Conservation (phyloP, 2,888 invertebrate species). For the Incurvaria masculella region DNA sequence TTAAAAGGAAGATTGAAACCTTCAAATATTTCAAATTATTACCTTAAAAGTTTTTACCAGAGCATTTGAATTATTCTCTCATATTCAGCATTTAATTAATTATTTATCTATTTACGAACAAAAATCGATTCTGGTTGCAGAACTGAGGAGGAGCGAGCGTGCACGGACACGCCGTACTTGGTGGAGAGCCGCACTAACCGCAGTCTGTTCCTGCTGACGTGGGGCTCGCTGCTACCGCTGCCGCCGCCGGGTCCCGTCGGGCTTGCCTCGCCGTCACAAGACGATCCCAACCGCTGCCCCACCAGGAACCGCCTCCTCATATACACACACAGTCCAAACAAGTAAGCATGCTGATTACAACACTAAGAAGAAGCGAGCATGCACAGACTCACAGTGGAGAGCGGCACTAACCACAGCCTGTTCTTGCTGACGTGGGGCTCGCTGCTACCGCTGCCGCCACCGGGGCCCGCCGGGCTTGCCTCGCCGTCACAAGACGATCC, state of each 20-base stretch:
- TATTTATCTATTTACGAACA: too few species aligned
- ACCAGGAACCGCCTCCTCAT: slow-evolving; percentile 77
- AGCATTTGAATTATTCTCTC: too few species aligned
- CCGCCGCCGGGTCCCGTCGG: slow-evolving; percentile 59
- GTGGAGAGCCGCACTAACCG: slow-evolving; percentile 76
- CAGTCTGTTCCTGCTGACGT: slow-evolving; percentile 77
- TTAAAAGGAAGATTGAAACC: too few species aligned
- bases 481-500: slow-evolving; percentile 60
- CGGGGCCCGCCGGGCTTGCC: slow-evolving; percentile 52
- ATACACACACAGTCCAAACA: slow-evolving; percentile 70
- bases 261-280: slow-evolving; percentile 52
- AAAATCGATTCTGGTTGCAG: too few species aligned
- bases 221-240: slow-evolving; percentile 73
- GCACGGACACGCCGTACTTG: slow-evolving; percentile 75
- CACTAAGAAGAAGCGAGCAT: slow-evolving; percentile 49
- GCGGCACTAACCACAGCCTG: slow-evolving; percentile 74
- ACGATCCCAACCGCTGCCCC: slow-evolving; percentile 66
- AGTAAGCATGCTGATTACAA: too few species aligned
- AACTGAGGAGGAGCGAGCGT: slow-evolving; percentile 50
- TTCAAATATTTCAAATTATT: too few species aligned
- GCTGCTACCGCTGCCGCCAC: slow-evolving; percentile 63
- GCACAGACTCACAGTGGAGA: slow-evolving; percentile 73
- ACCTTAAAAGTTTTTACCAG: too few species aligned
- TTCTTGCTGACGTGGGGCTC: slow-evolving; percentile 83
- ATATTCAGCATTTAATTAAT: too few species aligned